Evolutionary conservation across 1,140 invertebrate species (phyloP), one percentile per base, ranked within the genome.

Genomic region (Plutomurus gul): DNA sequence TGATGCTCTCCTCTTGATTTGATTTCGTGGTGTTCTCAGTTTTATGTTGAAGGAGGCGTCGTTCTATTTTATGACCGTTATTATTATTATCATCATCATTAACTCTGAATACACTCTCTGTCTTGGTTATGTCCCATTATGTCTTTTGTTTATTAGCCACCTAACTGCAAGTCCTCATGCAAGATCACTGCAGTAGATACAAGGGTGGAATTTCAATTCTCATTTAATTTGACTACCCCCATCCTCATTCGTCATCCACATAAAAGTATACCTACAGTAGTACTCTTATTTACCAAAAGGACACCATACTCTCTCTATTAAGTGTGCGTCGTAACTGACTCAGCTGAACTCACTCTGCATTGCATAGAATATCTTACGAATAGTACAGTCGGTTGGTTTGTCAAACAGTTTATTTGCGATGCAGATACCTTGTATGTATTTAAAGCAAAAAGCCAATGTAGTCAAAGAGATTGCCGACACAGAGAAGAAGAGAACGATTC

Each of bases 381-480:
- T n/a, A n/a, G n/a, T n/a, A n/a, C n/a, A n/a, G n/a, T n/a, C n/a
- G n/a, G n/a, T n/a, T n/a, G n/a, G n/a, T n/a, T n/a, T n/a, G n/a
- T n/a, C n/a, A n/a, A n/a, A n/a, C n/a, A n/a, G n/a, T n/a, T n/a
- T n/a, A n/a, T n/a, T n/a, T n/a, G n/a, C n/a, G n/a, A n/a, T n/a
- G n/a, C n/a, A n/a, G n/a, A n/a, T n/a, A n/a, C n/a, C n/a, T n/a
- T 51, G 37, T 39, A 51, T 51, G 47, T 22, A 51, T n/a, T n/a
- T n/a, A n/a, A n/a, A n/a, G n/a, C n/a, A n/a, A n/a, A n/a, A n/a
- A n/a, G n/a, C n/a, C n/a, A n/a, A n/a, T n/a, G n/a, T n/a, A n/a
- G 56, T 65, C 56, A 65, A 65, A 65, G 56, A 65, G 56, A 65
- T 65, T 65, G 51, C 51, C 30, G 51, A 56, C n/a, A n/a, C n/a